Evolutionary conservation across 2,797 vertebrate genomes (phyloP), one percentile per base, ranked within the genome.

Genomic region (Rhinichthys osculus): DNA sequence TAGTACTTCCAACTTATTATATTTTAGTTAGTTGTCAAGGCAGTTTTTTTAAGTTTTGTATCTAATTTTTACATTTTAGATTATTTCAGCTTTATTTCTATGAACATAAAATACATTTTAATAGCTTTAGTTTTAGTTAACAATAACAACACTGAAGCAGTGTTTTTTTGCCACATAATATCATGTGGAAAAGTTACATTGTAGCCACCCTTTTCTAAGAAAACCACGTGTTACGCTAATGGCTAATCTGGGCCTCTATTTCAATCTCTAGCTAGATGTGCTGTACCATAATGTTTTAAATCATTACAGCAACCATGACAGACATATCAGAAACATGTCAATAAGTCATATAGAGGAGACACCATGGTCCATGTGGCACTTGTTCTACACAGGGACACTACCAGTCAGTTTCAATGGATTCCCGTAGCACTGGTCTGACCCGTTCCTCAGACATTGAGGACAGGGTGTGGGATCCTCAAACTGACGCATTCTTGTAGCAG

Each of bases 351-450:
- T 27, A 27, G 27, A 27, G 27, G 17, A 62, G 64, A 27, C 42
- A 27, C 52, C 59, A 23, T 50, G 4, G 47, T 16, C 47, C 47
- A 16, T 64, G 80, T 86, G 86, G 82, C 83, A 82, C 82, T 86
- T 86, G 21, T 59, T 69, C 57, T 54, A 54, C n/a, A 30, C 27
- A 10, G 40, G 52, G 52, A 66, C 50, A 54, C 77, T 84, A 73
- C 86, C 62, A 87, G 90, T 88, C 40, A 85, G 90, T 87, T 88
- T 83, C 73, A 50, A 81, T 70, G 87, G 69, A 74, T 87, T 87
- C 90, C 83, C 74, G 93, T 35, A 50, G 54, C 90, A 91, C 94
- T 92, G 92, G 95, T 95, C 91, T 72, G 85, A 95, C 95, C 92
- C 92, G 95, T 95, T 96, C 59, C 74, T 84, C 88, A 6, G 85